Base-by-base conservation (phyloP, 2,113 vertebrate genomes). In the Serinus canaria region DNA sequence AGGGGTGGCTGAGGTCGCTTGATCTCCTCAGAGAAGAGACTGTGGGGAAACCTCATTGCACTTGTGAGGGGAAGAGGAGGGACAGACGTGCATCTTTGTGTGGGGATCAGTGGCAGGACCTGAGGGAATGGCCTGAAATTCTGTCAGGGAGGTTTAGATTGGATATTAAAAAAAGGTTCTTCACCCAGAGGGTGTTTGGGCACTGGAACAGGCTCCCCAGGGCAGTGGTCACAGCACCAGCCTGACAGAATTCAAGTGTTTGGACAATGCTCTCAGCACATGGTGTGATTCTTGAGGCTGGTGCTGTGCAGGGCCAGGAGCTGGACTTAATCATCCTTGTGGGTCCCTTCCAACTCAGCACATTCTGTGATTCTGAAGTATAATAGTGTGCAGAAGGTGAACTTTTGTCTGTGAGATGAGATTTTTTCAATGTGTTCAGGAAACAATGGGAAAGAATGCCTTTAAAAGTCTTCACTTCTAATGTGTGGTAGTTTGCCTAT, bases 151-250 rank as follows among this genome's bases (percentile, higher is more conserved):
- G 3, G 4, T 23, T 47, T 19, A 39, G 5, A 4, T 10, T 74
- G 23, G 1, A 15, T 55, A 6, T n/a, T 33, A 33, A 33, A 23
- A 28, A 73, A 27, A 46, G 3, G 3, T 1, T 74, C 22, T 74
- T 74, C 11, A 11, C 6, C 11, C 28, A 39, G n/a, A 9, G 15
- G 2, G 4, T 64, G 6, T 0, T 0, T 39, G 15, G 23, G 23
- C 19, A 13, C 23, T 24, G 41, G 15, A 56, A 35, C 41, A 64
- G 22, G 12, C 1, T 74, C 30, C 41, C 8, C 23, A 47, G 23
- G 19, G 11, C 2, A 47, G 6, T 13, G 30, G 15, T 49, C 12
- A 23, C 49, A 56, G 30, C 30, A 28, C 28, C 41, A 39, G 6
- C n/a, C 43, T 41, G 6, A 8, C 10, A 49, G 43, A 85, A 16